Base-by-base conservation (phyloP, 2,888 invertebrate genomes). In the Drosophila kokeensis region DNA sequence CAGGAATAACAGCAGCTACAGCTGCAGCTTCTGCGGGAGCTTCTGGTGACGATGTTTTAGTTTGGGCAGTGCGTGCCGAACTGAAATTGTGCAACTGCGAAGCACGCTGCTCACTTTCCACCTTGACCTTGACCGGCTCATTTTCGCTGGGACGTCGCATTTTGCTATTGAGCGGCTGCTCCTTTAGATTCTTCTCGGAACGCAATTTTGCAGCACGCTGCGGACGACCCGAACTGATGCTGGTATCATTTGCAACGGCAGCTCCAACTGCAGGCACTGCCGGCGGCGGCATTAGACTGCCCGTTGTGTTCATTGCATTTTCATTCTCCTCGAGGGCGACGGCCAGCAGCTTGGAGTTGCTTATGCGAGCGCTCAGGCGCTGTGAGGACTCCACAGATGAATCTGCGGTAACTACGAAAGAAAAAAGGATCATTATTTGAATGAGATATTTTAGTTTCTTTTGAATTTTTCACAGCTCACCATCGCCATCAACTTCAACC, bases 141-240 rank as follows among this genome's bases (percentile, higher is more conserved):
- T 63, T 61, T 15, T 52, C 58, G 34, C 82, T 85, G 1, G 92
- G 92, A 1, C 90, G 89, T 4, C 93, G 87, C 58, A 92, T 7
- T 66, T 93, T 93, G 0, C 18, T 3, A 1, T 38, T 78, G 0
- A 92, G 53, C 2, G 76, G 15, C 3, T 80, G 83, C 52, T 93
- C 92, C 69, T 92, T 93, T 4, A 93, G 79, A 66, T 78, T 80
- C 45, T 85, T 88, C 53, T 91, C 92, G 0, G 79, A 81, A 50
- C 89, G 91, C 7, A 91, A 34, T 60, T 90, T 93, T 2, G 93
- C 92, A 0, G 92, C 92, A 4, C 93, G 90, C 61, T 89, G 83
- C 7, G 92, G 93, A 2, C 93, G 87, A 3, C 82, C 81, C 18
- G 87, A 83, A 55, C 87, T 87, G 0, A 68, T 34, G 5, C 85